Evolutionary conservation across 2,888 invertebrate species (phyloP).

Genomic region (Epinotia brunnichana): DNA sequence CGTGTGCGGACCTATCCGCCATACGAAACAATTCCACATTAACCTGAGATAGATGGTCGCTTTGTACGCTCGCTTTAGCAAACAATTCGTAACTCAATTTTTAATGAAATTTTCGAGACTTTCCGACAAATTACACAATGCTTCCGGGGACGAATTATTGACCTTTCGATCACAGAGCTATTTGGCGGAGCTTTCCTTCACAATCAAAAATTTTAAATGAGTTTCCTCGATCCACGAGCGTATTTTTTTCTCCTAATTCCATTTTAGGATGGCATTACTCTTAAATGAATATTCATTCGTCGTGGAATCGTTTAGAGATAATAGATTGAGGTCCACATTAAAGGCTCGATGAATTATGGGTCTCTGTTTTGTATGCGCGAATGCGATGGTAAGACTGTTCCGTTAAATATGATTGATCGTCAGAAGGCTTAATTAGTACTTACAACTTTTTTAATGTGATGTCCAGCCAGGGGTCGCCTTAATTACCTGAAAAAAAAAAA

Average conservation of each 20-base stretch:
- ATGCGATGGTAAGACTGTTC: conserved; percentile 57
- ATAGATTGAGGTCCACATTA: conserved; percentile 80
- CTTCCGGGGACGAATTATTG: conserved; percentile 63
- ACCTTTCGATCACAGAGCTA: conserved; percentile 66
- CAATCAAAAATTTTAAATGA: conserved; percentile 81
- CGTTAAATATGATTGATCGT: conserved; percentile 58
- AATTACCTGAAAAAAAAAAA: conserved; percentile 27
- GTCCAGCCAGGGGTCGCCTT: not conserved
- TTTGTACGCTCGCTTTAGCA: conserved; percentile 12
- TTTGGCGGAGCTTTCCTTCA: conserved; percentile 66
- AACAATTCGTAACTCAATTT: conserved; percentile 37
- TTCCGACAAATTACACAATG: conserved; percentile 51
- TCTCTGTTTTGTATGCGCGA: conserved; percentile 68
- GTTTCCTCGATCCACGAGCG: conserved; percentile 68
- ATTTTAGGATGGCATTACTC: conserved; percentile 78
- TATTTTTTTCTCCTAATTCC: conserved; percentile 74
- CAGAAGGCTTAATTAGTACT: conserved; percentile 28
- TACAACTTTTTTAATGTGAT: conserved; percentile 15
- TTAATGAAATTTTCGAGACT: conserved; percentile 44
- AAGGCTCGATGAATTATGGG: conserved; percentile 73
- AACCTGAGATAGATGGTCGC: conserved; percentile 36
- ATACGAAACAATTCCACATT: conserved; percentile 59
- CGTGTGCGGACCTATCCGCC: conserved; percentile 67
- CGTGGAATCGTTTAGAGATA: conserved; percentile 81
- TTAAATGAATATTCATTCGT: conserved; percentile 82